Conservation (phyloP, 2,113 vertebrate species). For the Columba janthina region DNA sequence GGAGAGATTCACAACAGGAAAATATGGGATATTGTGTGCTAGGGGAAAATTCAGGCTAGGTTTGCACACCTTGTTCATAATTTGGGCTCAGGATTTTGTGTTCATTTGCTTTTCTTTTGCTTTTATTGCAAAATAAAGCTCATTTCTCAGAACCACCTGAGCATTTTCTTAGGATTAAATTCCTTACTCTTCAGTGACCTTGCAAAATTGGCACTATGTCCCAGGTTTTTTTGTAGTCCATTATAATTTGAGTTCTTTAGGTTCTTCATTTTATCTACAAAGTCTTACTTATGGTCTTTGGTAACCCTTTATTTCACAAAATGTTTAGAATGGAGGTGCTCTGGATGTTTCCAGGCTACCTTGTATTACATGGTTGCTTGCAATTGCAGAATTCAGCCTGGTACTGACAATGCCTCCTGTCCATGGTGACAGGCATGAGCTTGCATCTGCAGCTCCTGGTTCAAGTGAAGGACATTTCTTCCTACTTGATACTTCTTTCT, state of each 20-base stretch:
- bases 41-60: neutral
- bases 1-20: neutral
- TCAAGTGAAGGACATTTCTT: neutral
- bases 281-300: neutral
- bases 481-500: neutral
- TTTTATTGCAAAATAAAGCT: neutral
- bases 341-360: neutral
- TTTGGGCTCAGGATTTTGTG: neutral
- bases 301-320: neutral
- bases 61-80: neutral
- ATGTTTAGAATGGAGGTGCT: neutral
- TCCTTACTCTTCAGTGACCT: neutral
- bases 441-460: neutral
- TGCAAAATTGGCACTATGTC: neutral
- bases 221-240: neutral
- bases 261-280: neutral
- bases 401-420: neutral
- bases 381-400: neutral
- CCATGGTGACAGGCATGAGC: neutral
- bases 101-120: neutral
- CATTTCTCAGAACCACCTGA: neutral
- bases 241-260: neutral
- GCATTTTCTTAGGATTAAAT: neutral
- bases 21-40: neutral
- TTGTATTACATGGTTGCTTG: fast-evolving